Percentiles rank a stretch among this genome's conserved stretches.
These are phyloP conservation scores for Pongo abelii DNA, from an alignment of 2,113 vertebrate genomes.

Conservation along the genomic window DNA sequence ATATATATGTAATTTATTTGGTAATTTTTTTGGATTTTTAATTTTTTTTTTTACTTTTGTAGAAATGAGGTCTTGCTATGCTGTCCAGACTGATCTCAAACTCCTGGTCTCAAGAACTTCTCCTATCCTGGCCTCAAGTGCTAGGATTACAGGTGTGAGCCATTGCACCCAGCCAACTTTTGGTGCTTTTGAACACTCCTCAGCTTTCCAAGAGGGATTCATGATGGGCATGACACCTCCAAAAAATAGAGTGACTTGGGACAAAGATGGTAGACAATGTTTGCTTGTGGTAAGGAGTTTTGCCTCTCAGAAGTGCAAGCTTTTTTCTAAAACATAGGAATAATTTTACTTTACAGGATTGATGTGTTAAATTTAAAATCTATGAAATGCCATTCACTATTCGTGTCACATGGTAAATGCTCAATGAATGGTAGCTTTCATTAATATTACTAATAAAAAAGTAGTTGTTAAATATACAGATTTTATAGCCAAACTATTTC, in stretches of 20 bases:
- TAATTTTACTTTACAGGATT: neutral
- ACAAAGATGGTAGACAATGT: neutral
- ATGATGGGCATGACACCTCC: rapidly evolving
- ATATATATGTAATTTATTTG: neutral
- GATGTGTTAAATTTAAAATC: neutral
- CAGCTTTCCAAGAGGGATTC: neutral
- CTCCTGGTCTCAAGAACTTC: too few species aligned
- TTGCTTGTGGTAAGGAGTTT: neutral
- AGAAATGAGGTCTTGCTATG: too few species aligned
- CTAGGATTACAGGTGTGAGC: too few species aligned
- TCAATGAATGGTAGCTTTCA: neutral
- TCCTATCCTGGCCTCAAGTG: too few species aligned
- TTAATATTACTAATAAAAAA: neutral
- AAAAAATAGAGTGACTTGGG: too few species aligned
- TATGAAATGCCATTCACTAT: neutral
- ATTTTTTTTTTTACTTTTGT: too few species aligned
- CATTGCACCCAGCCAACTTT: neutral
- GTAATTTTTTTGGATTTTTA: too few species aligned
- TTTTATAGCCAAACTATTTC: neutral
- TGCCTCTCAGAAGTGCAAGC: neutral
- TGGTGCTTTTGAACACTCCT: neutral
- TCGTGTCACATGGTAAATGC: neutral
- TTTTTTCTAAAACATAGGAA: neutral
- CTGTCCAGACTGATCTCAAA: too few species aligned
- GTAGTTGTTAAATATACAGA: neutral